A percentile compares a stretch with the other conserved stretches of the same genome.
Conservation (phyloP, 2,888 invertebrate species). For the Bursaphelenchus okinawaensis region DNA sequence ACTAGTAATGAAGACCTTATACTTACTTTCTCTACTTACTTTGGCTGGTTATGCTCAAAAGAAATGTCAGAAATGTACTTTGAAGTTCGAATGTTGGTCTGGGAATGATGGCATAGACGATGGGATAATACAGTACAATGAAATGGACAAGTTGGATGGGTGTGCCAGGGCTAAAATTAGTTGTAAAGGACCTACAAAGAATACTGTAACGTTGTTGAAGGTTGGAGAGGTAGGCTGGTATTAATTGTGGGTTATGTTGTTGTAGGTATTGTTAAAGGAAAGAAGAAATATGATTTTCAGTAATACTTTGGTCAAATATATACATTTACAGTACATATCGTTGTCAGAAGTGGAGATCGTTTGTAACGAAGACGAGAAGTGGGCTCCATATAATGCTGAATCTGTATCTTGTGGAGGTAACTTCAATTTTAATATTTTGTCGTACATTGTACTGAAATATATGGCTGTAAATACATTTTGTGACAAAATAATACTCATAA, state of each 20-base stretch:
- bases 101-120: not conserved
- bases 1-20: not conserved
- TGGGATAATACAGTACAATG: not conserved
- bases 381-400: not conserved
- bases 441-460: not conserved
- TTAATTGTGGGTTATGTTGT: too few species aligned
- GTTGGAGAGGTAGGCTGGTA: not conserved
- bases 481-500: too few species aligned
- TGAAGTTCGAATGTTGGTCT: not conserved
- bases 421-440: not conserved
- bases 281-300: too few species aligned
- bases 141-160: not conserved
- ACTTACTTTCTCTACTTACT: not conserved
- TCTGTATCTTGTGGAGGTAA: not conserved
- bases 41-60: not conserved
- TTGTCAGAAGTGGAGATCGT: not conserved
- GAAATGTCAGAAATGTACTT: not conserved
- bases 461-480: too few species aligned
- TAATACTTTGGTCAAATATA: not conserved
- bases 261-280: too few species aligned
- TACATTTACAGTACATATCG: not conserved
- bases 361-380: not conserved
- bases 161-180: not conserved
- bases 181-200: not conserved
- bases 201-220: not conserved